Conservation (phyloP, 2,113 vertebrate species). For the Solea solea region DNA sequence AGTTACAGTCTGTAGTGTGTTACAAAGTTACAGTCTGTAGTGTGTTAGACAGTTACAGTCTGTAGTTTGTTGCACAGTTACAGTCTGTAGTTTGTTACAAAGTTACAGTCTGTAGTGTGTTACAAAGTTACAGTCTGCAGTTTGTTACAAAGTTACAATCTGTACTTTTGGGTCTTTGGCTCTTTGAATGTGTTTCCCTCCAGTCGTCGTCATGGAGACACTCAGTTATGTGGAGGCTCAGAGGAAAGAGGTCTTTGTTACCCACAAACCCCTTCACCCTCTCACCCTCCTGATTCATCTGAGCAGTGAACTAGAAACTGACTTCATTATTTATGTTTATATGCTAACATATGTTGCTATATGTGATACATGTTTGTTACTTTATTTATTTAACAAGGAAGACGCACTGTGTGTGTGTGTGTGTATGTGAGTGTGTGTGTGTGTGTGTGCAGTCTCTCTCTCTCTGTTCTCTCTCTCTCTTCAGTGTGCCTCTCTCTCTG, state of each 20-base stretch:
- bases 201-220: constrained; percentile 63
- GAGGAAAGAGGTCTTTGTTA: constrained; percentile 71
- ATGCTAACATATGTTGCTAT: background rate
- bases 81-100: too few species aligned
- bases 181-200: constrained; percentile 39
- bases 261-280: constrained; percentile 38
- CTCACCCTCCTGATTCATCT: constrained; percentile 14
- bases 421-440: too few species aligned
- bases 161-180: background rate
- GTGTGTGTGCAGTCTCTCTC: background rate
- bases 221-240: constrained; percentile 62
- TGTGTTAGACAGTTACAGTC: too few species aligned
- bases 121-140: too few species aligned
- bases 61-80: too few species aligned
- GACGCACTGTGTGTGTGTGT: too few species aligned
- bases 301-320: constrained; percentile 31
- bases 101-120: background rate
- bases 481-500: background rate
- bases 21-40: too few species aligned
- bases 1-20: too few species aligned
- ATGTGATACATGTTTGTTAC: too few species aligned
- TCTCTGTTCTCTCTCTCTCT: background rate
- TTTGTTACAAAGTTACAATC: background rate
- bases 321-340: background rate
- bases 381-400: too few species aligned